A percentile compares a stretch with the other conserved stretches of the same genome.
Conservation (phyloP, 2,113 vertebrate genomes). For the Lepisosteus osseus region DNA sequence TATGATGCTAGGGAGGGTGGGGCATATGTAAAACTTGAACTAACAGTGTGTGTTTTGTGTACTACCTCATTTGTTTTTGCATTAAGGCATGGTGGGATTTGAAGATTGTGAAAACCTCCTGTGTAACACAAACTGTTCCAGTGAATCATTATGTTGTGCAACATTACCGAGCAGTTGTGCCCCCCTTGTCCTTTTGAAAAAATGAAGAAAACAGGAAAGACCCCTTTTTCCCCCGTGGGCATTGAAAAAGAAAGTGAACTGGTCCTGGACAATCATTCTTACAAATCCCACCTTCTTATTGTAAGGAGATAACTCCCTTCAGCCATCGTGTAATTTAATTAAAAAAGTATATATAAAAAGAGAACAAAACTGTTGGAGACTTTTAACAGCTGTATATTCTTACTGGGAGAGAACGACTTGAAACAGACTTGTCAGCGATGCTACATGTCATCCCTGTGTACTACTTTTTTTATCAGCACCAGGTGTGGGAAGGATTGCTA, state of each 20-base stretch:
- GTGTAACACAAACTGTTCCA: slow-evolving; percentile 30
- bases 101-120: slow-evolving; percentile 36
- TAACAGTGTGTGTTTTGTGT: slow-evolving; percentile 47
- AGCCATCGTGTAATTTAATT: slow-evolving; percentile 37
- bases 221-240: slow-evolving; percentile 36
- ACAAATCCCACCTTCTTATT: slow-evolving; percentile 32
- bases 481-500: slow-evolving; percentile 11
- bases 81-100: slow-evolving; percentile 40
- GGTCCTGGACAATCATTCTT: slow-evolving; percentile 47
- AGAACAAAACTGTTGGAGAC: slow-evolving; percentile 32
- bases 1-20: slow-evolving; percentile 37
- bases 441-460: slow-evolving; percentile 32
- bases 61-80: slow-evolving; percentile 65
- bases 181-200: slow-evolving; percentile 27
- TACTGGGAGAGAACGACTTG: slow-evolving; percentile 36
- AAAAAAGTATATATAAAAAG: slow-evolving; percentile 8
- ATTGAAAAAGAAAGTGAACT: slow-evolving; percentile 34
- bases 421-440: slow-evolving; percentile 41
- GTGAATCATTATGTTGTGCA: slow-evolving; percentile 45
- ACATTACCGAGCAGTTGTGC: slow-evolving; percentile 33
- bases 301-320: slow-evolving; percentile 48
- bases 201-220: slow-evolving; percentile 38
- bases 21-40: slow-evolving; percentile 56
- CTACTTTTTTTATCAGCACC: slow-evolving; percentile 15
- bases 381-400: slow-evolving; percentile 43